Evolutionary conservation across 2,888 invertebrate genomes (phyloP).

Genomic region (Macrosoma leucophasiata): DNA sequence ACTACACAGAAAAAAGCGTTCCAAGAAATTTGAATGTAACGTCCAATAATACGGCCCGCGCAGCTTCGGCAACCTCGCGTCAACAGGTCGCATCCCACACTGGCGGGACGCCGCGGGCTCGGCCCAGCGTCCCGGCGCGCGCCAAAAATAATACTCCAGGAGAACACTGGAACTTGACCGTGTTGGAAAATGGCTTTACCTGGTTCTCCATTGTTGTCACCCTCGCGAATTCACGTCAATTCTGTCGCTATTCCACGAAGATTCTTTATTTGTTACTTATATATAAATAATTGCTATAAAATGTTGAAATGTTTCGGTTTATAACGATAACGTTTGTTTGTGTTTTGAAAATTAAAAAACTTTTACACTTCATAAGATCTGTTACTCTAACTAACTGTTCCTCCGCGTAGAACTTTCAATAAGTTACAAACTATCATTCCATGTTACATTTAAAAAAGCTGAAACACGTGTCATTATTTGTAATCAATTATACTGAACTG

Average conservation of each 20-base stretch:
- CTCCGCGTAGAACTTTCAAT: no score
- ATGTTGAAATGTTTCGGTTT: not conserved
- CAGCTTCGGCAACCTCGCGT: slow-evolving; percentile 55
- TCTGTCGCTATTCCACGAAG: slow-evolving; percentile 34
- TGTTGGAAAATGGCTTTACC: slow-evolving; percentile 62
- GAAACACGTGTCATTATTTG: no score
- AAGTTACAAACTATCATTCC: no score
- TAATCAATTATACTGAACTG: no score
- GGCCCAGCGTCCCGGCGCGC: slow-evolving; percentile 52
- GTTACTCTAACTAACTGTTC: no score
- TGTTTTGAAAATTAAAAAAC: no score
- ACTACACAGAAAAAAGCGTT: slow-evolving; percentile 12
- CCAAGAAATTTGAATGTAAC: slow-evolving; percentile 31
- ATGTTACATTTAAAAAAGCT: no score
- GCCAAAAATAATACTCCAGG: slow-evolving; percentile 69
- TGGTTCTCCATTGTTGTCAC: slow-evolving; percentile 46
- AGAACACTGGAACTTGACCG: slow-evolving; percentile 60
- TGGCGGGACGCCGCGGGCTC: slow-evolving; percentile 48
- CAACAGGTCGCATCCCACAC: slow-evolving; percentile 72
- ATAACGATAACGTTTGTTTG: not conserved
- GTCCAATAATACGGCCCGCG: slow-evolving; percentile 41
- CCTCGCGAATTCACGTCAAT: slow-evolving; percentile 37
- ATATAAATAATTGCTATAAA: not conserved
- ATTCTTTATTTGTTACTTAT: no score
- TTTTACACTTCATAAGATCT: no score